Base-by-base conservation (phyloP, 1,140 invertebrate species). In the Lamellibrachia luymesi region DNA sequence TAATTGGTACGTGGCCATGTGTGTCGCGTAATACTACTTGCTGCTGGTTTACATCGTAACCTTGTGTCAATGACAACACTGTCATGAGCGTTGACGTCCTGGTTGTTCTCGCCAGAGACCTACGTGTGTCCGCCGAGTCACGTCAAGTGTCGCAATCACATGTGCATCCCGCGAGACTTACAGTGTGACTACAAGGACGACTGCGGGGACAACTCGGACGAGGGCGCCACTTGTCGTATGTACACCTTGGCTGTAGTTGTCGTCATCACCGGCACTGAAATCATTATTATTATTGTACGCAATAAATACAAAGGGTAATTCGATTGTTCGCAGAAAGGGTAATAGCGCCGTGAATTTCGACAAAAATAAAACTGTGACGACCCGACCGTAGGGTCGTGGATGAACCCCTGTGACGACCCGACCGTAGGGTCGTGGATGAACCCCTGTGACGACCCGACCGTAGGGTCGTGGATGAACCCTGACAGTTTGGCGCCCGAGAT, bases 121-220 rank as follows among this genome's bases (percentile, higher is more conserved):
- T 95, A 95, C 93, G 92, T 93, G 27, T 96, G 96, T 93, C 92
- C 95, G n/a, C 2, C 95, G 7, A 95, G 96, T 0, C 96, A 97
- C 94, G 95, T 96, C 94, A 95, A 95, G 93, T 95, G 95, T 93
- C 89, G 93, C n/a, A 95, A 95, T 91, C 93, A 95, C 89, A 94
- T 94, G 51, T 95, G 95, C 93, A 93, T 95, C 38, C 95, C 95
- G 51, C 94, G 94, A 49, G 94, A 94, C 92, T 90, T 90, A 27
- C 56, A 93, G 38, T 95, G 95, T 93, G 94, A 95, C 93, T 95
- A 94, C 92, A 93, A 94, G 8, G 94, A 95, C 93, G 95, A 95
- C 92, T 95, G 95, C 91, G 94, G 94, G 0, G 95, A 95, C 92
- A 94, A 94, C 56, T 95, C 95, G 0, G 95, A 95, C 92, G 95